Base-by-base conservation (phyloP, 2,113 vertebrate genomes). In the Paraplagusia blochii region DNA sequence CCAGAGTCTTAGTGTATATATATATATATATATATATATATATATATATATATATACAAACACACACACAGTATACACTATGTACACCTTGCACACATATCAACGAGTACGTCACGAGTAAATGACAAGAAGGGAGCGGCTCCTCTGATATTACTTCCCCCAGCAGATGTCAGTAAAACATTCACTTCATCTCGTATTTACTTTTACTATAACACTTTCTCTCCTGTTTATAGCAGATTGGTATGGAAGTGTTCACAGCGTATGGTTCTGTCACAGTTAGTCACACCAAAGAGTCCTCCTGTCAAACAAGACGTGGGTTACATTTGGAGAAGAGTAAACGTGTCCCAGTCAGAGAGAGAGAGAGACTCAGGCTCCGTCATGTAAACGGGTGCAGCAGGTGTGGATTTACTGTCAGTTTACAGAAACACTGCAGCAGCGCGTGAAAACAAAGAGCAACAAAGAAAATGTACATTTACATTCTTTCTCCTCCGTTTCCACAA, bases 121-220 rank as follows among this genome's bases (percentile, higher is more conserved):
- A 50, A 2, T 16, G 1, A 11, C 33, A 34, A 0, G 55, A 0
- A 56, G 1, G 66, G 46, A 63, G 19, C 16, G 35, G 6, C 18
- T 40, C 46, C 47, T 67, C 19, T 58, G 45, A 65, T 54, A 73
- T 8, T 6, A 38, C 40, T 46, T 53, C 80, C 74, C 74, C 88
- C 85, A 88, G 85, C 79, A 89, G 88, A 69, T 87, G 86, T 87
- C 88, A 86, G 74, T 83, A 88, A 74, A 85, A 85, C 85, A 68
- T 79, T 42, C 80, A 29, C 22, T 29, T 17, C 36, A 49, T 66
- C 46, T 43, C 66, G 38, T 61, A 18, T 72, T 67, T 68, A 36
- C 50, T 66, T 72, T 74, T 11, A 7, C 13, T 8, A 14, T 11
- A 22, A 57, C 44, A 53, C 39, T 43, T 48, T 15, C n/a, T 58